Percentiles rank a stretch among this genome's conserved stretches.
These are phyloP conservation scores for Xenus cinereus DNA, from an alignment of 2,113 vertebrate species.

Conservation along the genomic window DNA sequence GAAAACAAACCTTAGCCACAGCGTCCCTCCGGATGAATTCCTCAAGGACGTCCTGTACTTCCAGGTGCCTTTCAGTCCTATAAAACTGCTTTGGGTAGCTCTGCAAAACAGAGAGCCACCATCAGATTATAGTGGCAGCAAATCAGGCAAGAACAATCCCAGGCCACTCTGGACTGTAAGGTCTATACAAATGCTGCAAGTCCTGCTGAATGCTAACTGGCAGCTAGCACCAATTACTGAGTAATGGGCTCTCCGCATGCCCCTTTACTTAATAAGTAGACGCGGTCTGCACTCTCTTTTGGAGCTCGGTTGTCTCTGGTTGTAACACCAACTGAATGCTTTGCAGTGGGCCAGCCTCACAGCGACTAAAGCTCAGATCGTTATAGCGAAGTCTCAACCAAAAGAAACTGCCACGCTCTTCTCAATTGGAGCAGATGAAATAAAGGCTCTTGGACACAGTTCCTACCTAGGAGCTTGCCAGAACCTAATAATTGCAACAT, in stretches of 20 bases:
- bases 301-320: slow-evolving; percentile 41
- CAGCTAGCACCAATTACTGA: slow-evolving; percentile 52
- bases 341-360: slow-evolving; percentile 8
- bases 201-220: slow-evolving; percentile 55
- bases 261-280: slow-evolving; percentile 42
- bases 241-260: slow-evolving; percentile 46
- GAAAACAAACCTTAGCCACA: background rate
- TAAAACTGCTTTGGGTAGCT: background rate
- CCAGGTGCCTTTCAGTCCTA: background rate
- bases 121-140: background rate
- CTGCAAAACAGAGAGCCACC: background rate
- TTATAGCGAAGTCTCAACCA: slow-evolving; percentile 21
- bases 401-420: slow-evolving; percentile 49
- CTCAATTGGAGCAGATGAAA: slow-evolving; percentile 32
- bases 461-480: slow-evolving; percentile 34
- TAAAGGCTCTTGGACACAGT: slow-evolving; percentile 39
- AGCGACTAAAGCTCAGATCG: slow-evolving; percentile 13
- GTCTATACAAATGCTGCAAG: slow-evolving; percentile 43
- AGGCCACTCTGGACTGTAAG: slow-evolving; percentile 10
- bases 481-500: slow-evolving; percentile 36
- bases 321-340: slow-evolving; percentile 43
- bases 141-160: slow-evolving; percentile 46
- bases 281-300: slow-evolving; percentile 16
- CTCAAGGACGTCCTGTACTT: background rate
- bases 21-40: background rate